Conservation (phyloP, 2,797 vertebrate species). For the Psittacula echo region DNA sequence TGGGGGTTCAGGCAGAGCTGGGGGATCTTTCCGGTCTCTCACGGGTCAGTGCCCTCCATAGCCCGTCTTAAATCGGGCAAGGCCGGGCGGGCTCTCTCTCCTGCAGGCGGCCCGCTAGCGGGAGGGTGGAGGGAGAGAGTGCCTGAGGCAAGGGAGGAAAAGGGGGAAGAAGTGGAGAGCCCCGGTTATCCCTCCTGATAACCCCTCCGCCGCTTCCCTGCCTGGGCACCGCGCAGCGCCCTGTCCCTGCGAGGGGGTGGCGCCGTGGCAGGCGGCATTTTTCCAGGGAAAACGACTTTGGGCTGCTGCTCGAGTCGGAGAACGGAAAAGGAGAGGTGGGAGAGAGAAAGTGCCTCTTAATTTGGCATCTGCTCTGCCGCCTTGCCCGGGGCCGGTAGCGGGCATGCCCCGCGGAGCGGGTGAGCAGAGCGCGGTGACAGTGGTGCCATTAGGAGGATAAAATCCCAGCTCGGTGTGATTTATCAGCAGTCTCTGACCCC, state of each 20-base stretch:
- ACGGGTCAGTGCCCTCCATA: not conserved
- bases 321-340: not conserved
- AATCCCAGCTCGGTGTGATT: not conserved
- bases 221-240: not conserved
- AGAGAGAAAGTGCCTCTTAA: not conserved
- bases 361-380: not conserved
- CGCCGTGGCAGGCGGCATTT: not conserved
- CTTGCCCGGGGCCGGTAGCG: not conserved
- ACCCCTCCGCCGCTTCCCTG: not conserved
- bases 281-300: not conserved
- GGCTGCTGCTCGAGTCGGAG: not conserved
- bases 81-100: no score
- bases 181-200: not conserved
- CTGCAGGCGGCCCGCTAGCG: not conserved
- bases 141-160: not conserved
- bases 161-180: not conserved
- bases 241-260: not conserved
- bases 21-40: not conserved
- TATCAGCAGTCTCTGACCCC: constrained; percentile 8
- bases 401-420: not conserved
- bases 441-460: not conserved
- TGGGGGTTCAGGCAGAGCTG: not conserved
- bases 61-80: not conserved
- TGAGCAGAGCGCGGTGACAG: not conserved
- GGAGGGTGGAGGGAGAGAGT: not conserved